Evolutionary conservation across 2,113 vertebrate genomes (phyloP).

Genomic region (Salvelinus sp.): DNA sequence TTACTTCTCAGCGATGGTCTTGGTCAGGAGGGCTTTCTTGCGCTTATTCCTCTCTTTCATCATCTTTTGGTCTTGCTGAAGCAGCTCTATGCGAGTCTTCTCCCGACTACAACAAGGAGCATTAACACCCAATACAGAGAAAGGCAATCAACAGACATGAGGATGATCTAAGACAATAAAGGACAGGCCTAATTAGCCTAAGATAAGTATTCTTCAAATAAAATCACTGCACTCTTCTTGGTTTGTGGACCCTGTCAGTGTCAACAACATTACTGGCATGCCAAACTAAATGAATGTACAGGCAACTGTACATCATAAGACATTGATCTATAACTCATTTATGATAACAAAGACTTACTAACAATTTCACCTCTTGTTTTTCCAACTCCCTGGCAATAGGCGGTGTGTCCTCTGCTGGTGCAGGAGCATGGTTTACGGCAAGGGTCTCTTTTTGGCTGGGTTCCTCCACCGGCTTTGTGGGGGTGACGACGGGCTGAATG

Average conservation of each 20-base stretch:
- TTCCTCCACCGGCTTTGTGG: conserved; percentile 8
- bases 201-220: too few relatives aligned
- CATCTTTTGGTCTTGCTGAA: conserved; percentile 87
- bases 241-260: too few relatives aligned
- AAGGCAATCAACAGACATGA: too few relatives aligned
- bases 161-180: too few relatives aligned
- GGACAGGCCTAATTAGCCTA: too few relatives aligned
- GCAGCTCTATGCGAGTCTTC: conserved; percentile 84
- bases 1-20: conserved; percentile 94
- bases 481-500: not conserved
- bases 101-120: conserved; percentile 77
- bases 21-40: conserved; percentile 91
- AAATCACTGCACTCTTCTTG: too few relatives aligned
- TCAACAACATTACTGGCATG: not conserved
- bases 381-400: conserved; percentile 68
- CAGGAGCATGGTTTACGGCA: not conserved
- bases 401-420: conserved; percentile 19
- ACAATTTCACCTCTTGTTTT: conserved; percentile 91
- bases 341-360: conserved; percentile 77
- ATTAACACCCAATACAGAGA: too few relatives aligned
- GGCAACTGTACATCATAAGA: too few relatives aligned
- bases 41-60: conserved; percentile 95
- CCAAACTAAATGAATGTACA: too few relatives aligned
- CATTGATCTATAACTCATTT: not conserved
- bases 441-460: conserved; percentile 12